A percentile compares a stretch with the other conserved stretches of the same genome.
Evolutionary conservation across 2,888 invertebrate genomes (phyloP).

Genomic region (Sclerodermus sp.): DNA sequence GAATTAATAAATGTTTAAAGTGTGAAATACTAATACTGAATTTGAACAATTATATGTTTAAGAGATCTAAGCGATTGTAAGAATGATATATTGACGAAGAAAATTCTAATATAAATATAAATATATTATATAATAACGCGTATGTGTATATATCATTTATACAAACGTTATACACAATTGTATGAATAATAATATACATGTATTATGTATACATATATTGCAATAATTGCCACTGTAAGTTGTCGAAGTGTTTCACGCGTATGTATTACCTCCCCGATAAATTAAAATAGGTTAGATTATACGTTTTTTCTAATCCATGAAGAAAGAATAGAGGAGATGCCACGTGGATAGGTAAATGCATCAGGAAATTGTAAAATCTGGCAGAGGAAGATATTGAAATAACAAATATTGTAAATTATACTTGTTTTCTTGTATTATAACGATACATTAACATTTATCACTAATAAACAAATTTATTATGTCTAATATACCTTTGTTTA

Average conservation of each 20-base stretch:
- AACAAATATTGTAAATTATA: too few species aligned
- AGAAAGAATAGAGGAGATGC: too few species aligned
- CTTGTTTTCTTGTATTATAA: too few species aligned
- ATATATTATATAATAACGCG: conserved; percentile 10
- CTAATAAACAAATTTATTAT: too few species aligned
- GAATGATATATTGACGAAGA: conserved; percentile 18
- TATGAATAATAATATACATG: not conserved
- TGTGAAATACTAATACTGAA: too few species aligned
- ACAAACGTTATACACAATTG: conserved; percentile 12
- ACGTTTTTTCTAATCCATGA: conserved; percentile 13
- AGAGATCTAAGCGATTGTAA: not conserved
- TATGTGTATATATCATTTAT: conserved; percentile 14
- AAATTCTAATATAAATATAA: conserved; percentile 23
- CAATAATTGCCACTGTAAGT: conserved; percentile 29
- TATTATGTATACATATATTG: conserved; percentile 25
- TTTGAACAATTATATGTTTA: too few species aligned
- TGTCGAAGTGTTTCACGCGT: conserved; percentile 27
- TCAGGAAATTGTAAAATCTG: too few species aligned
- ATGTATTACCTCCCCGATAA: conserved; percentile 18
- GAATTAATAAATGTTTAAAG: too few species aligned
- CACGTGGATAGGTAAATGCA: too few species aligned
- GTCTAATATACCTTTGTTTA: too few species aligned
- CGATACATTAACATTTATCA: too few species aligned
- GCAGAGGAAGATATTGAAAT: too few species aligned
- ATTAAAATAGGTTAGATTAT: conserved; percentile 25